Evolutionary conservation across 1,140 invertebrate species (phyloP).

Genomic region (Lepidurus arcticus): DNA sequence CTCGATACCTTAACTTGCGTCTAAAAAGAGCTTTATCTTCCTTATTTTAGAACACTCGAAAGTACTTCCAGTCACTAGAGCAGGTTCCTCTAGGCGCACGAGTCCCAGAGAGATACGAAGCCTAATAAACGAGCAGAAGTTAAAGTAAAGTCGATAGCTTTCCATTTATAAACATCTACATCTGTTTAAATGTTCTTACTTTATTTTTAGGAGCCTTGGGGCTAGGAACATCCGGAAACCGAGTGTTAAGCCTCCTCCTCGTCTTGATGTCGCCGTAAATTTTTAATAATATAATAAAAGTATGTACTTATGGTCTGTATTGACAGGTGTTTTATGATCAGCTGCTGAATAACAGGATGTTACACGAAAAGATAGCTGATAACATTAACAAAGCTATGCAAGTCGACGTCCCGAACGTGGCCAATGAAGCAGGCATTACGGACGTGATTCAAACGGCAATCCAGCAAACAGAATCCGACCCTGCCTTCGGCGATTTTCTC

Average conservation of each 20-base stretch:
- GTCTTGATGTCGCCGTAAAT: neutral
- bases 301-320: neutral
- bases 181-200: neutral
- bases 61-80: neutral
- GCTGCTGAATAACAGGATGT: neutral
- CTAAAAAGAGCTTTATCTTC: neutral
- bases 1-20: neutral
- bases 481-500: neutral
- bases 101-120: neutral
- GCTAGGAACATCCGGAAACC: neutral
- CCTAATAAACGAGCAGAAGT: neutral
- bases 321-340: neutral
- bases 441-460: constrained; percentile 1
- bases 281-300: neutral
- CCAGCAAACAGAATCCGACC: neutral
- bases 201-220: neutral
- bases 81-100: neutral
- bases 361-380: neutral
- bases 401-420: neutral
- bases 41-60: neutral
- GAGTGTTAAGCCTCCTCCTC: neutral
- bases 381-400: constrained; percentile 11
- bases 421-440: neutral
- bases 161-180: neutral
- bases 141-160: neutral